Base-by-base conservation (phyloP, 37 sponge, comb jelly and placozoan species). In the Beroe ovata region DNA sequence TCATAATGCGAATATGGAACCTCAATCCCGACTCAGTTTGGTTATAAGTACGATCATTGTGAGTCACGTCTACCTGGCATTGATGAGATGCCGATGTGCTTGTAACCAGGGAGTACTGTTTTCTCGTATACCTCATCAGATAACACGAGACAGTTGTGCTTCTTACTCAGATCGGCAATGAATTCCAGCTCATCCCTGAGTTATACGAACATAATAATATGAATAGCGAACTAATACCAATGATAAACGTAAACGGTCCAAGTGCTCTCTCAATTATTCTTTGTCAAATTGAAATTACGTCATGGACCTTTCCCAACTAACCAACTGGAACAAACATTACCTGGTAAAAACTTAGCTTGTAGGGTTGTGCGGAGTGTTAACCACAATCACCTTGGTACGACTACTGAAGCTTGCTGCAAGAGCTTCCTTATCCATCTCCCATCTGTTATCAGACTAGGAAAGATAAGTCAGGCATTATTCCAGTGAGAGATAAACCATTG, bases 301-400 rank as follows among this genome's bases (percentile, higher is more conserved):
- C n/a, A n/a, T n/a, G n/a, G n/a, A n/a, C n/a, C n/a, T n/a, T n/a
- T n/a, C n/a, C n/a, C n/a, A n/a, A n/a, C n/a, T n/a, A n/a, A n/a
- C n/a, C n/a, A n/a, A n/a, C n/a, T n/a, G n/a, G n/a, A n/a, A n/a
- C n/a, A n/a, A n/a, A n/a, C n/a, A n/a, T n/a, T n/a, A 62, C 63
- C 63, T 62, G 8, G 23, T 62, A 16, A 66, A 66, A 6, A 66
- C 69, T 66, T 66, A 34, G 33, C 69, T 30, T 11, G 69, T 66
- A 8, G 69, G 69, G 30, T 66, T 66, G 69, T 66, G 69, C 18
- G 69, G 69, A 29, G 69, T 66, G 16, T 66, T 66, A 29, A 66
- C 16, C 25, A 66, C 69, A 18, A 66, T 66, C 35, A 66, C 30
- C 16, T 66, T 66, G 14, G 69, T 66, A 1, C 36, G 33, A 33